These are phyloP conservation scores for Panthera tigris DNA, from an alignment of 2,113 vertebrate genomes.

Conservation along the genomic window DNA sequence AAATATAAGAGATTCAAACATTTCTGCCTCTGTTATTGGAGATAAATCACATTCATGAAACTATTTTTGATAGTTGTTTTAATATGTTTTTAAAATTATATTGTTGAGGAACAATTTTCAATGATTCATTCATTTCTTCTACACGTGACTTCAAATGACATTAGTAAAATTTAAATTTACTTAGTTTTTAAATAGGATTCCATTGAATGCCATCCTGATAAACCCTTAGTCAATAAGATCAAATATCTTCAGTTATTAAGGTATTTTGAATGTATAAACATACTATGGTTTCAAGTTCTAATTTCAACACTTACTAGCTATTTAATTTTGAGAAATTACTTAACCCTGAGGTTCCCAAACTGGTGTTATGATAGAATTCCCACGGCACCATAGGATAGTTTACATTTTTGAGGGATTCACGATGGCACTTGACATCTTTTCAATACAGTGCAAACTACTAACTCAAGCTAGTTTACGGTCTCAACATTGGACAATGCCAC, in stretches of 20 bases:
- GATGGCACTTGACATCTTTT: background rate
- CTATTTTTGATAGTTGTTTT: background rate
- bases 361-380: background rate
- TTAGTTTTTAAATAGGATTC: background rate
- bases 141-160: background rate
- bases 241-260: background rate
- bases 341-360: background rate
- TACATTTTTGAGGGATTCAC: background rate
- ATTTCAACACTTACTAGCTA: background rate
- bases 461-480: background rate
- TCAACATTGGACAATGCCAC: background rate
- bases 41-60: background rate
- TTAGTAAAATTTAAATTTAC: background rate
- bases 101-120: background rate
- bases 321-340: constrained; percentile 4
- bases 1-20: background rate
- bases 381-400: background rate
- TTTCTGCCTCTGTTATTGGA: background rate
- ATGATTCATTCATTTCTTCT: background rate
- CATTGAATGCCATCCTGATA: background rate
- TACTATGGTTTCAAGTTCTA: background rate
- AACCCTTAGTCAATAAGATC: background rate
- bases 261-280: background rate
- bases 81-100: background rate
- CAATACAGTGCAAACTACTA: background rate